Evolutionary conservation across 2,797 vertebrate genomes (phyloP).

Genomic region (Melanitta fusca): DNA sequence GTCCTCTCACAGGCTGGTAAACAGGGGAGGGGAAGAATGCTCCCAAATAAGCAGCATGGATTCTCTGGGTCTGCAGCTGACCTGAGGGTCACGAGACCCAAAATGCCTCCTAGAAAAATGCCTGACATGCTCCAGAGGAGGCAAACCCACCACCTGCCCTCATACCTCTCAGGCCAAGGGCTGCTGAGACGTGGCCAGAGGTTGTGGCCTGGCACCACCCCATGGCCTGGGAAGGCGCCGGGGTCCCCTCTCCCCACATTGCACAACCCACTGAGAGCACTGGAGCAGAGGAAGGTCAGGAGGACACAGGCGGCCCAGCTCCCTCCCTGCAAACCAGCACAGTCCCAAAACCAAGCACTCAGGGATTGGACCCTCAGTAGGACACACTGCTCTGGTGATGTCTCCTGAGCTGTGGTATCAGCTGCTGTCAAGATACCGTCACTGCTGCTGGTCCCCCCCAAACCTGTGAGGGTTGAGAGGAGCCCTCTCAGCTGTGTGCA

Average conservation of each 20-base stretch:
- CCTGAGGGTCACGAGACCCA: not conserved
- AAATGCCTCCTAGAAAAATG: not conserved
- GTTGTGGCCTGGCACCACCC: not conserved
- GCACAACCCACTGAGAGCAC: accelerated
- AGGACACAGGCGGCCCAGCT: not conserved
- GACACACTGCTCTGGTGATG: too few species aligned
- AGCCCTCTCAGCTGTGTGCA: not conserved
- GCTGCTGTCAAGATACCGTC: not conserved
- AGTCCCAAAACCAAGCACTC: not conserved
- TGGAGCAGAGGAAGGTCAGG: accelerated
- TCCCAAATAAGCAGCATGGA: not conserved
- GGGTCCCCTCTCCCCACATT: not conserved
- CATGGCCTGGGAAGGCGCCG: not conserved
- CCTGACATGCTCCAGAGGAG: not conserved
- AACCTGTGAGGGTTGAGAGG: too few species aligned
- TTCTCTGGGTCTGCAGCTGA: not conserved
- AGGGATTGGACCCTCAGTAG: not conserved
- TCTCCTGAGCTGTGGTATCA: not conserved
- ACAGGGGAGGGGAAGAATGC: not conserved
- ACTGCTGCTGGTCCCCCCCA: not conserved
- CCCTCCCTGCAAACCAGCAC: too few species aligned
- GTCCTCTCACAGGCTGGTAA: not conserved
- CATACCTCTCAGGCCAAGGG: accelerated
- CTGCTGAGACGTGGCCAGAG: not conserved
- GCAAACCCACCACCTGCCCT: not conserved